Percentiles rank a stretch among this genome's conserved stretches.
phyloP scores from a whole-genome alignment of 2,797 vertebrate genomes.

The Cephalopachus bancanus region DNA sequence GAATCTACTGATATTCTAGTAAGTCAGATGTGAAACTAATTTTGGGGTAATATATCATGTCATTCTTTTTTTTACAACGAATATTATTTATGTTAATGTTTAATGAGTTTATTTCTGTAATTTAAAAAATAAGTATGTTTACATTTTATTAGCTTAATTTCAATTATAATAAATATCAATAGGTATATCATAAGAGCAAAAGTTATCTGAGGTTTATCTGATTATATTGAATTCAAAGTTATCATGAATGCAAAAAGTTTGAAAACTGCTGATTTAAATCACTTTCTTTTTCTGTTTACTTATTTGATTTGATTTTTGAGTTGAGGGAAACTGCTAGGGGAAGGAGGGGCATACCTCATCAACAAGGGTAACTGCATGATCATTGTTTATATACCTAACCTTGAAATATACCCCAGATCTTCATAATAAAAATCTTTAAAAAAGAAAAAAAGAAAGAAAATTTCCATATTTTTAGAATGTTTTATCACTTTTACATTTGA shows the following conservation, averaged over 20 bases:
- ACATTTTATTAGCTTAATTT: background rate
- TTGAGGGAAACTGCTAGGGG: too few species aligned
- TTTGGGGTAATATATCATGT: background rate
- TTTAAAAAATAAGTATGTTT: background rate
- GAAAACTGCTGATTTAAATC: background rate
- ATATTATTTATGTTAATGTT: background rate
- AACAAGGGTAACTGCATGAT: too few species aligned
- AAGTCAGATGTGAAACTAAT: background rate
- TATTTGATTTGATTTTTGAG: background rate
- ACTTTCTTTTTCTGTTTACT: background rate
- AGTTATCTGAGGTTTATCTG: background rate
- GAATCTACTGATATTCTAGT: background rate
- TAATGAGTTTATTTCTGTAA: background rate
- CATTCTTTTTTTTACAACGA: background rate
- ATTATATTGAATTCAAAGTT: background rate
- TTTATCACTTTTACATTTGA: background rate
- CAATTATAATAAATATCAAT: background rate
- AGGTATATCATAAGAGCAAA: background rate
- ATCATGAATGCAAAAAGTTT: background rate
- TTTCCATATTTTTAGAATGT: background rate
- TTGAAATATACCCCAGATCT: too few species aligned
- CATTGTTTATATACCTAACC: too few species aligned
- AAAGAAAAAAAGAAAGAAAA: background rate
- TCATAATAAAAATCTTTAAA: too few species aligned
- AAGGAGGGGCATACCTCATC: too few species aligned